Base-by-base conservation (phyloP, 2,113 vertebrate species). In the Holacanthus passer region DNA sequence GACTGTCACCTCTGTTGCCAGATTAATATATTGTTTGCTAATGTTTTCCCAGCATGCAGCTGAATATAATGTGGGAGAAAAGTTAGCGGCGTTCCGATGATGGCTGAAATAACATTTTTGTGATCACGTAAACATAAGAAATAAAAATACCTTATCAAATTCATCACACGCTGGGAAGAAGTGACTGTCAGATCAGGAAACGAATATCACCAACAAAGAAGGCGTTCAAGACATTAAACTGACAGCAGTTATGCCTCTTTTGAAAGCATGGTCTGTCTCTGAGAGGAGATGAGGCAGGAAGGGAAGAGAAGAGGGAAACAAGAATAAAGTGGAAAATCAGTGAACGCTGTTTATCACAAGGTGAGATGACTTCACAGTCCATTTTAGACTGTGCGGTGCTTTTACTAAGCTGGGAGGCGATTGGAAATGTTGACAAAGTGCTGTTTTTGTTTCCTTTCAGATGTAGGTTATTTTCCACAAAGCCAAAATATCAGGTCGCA, bases 121-220 rank as follows among this genome's bases (percentile, higher is more conserved):
- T 58, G 31, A 50, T 60, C 58, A 19, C 29, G n/a, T 10, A n/a
- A 52, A 48, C 17, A 11, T 29, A 31, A 27, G n/a, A 1, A 32
- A 27, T 32, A 63, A 63, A 59, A 35, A 7, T 14, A 50, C 20
- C 16, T 39, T 1, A 48, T 52, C 35, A 45, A 48, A 75, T 55
- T 10, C 3, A 66, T 60, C 53, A 63, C 14, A 32, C 6, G 20
- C 24, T 10, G n/a, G 52, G n/a, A 56, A 41, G 37, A 43, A 24
- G 68, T 24, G 56, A 31, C 8, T 29, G 35, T 86, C 47, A 50
- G 35, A 55, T 68, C 55, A 27, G 73, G 39, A 64, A 75, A 56
- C 31, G 3, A 72, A 62, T 41, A 72, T 63, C 67, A 68, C 39
- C 63, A 27, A 43, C 37, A 71, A 65, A 56, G 11, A 47, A 59